Evolutionary conservation across 2,797 vertebrate genomes (phyloP).

Genomic region (Rhinoraja longicauda): DNA sequence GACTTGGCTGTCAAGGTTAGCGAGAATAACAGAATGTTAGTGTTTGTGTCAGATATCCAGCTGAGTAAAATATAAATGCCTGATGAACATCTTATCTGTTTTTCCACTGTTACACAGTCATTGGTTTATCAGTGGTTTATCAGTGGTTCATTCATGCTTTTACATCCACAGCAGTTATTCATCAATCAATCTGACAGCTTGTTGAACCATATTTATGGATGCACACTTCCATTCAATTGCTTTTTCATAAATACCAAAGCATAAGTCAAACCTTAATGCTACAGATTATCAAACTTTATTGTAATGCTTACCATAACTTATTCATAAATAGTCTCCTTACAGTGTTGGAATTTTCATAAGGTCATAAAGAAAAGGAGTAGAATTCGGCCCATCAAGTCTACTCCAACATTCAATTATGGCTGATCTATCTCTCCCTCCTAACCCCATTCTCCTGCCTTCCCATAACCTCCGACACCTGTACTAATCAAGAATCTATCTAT

Average conservation of each 20-base stretch:
- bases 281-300: neutral
- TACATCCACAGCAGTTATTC: constrained; percentile 28
- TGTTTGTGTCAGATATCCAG: neutral
- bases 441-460: no score
- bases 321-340: no score
- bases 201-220: neutral
- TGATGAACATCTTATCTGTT: neutral
- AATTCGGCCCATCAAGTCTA: no score
- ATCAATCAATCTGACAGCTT: constrained; percentile 29
- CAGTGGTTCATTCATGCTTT: constrained; percentile 30
- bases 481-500: no score
- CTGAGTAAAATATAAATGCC: neutral
- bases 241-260: neutral
- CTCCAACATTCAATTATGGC: no score
- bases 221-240: neutral
- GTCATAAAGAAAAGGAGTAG: no score
- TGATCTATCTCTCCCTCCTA: no score
- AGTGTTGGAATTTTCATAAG: no score
- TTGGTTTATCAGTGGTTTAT: constrained; percentile 25
- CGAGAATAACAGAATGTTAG: neutral
- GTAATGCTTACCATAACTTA: neutral
- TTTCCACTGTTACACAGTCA: neutral
- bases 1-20: neutral
- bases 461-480: no score
- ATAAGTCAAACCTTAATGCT: neutral